A percentile compares a stretch with the other conserved stretches of the same genome.
These are phyloP conservation scores for Melanostoma mellinum DNA, from an alignment of 2,888 invertebrate species.

Conservation along the genomic window DNA sequence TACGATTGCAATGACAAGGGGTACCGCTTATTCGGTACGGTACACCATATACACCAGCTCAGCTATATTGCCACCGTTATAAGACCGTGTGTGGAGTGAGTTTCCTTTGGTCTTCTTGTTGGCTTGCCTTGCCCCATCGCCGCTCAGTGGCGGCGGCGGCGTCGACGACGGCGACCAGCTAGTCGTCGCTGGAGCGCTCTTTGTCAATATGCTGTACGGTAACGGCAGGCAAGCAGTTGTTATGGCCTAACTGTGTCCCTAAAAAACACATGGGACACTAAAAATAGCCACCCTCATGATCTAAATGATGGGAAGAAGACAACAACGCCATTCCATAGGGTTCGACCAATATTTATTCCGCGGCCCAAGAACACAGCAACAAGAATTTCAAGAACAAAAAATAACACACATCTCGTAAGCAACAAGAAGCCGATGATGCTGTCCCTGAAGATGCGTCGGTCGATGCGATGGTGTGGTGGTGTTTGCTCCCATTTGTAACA, in stretches of 20 bases:
- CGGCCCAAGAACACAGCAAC: conserved; percentile 20
- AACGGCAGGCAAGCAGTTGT: conserved; percentile 55
- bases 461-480: conserved; percentile 39
- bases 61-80: conserved; percentile 49
- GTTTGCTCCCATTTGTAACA: conserved; percentile 73
- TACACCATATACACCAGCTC: conserved; percentile 40
- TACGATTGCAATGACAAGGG: conserved; percentile 71
- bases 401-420: conserved; percentile 18
- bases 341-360: conserved; percentile 71
- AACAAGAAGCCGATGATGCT: conserved; percentile 29
- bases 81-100: conserved; percentile 36
- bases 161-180: conserved; percentile 40
- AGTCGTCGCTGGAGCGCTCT: conserved; percentile 49
- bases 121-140: conserved; percentile 33
- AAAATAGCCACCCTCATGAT: conserved; percentile 73
- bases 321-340: conserved; percentile 68
- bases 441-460: conserved; percentile 59
- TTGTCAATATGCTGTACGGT: conserved; percentile 53
- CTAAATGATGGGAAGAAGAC: conserved; percentile 73
- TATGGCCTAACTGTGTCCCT: conserved; percentile 70
- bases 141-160: not conserved
- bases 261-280: conserved; percentile 72
- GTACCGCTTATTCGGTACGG: conserved; percentile 28
- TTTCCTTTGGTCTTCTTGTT: conserved; percentile 68
- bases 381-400: conserved; percentile 32